phyloP scores from a whole-genome alignment of 2,888 invertebrate species.

The Drosophila barbarae region DNA sequence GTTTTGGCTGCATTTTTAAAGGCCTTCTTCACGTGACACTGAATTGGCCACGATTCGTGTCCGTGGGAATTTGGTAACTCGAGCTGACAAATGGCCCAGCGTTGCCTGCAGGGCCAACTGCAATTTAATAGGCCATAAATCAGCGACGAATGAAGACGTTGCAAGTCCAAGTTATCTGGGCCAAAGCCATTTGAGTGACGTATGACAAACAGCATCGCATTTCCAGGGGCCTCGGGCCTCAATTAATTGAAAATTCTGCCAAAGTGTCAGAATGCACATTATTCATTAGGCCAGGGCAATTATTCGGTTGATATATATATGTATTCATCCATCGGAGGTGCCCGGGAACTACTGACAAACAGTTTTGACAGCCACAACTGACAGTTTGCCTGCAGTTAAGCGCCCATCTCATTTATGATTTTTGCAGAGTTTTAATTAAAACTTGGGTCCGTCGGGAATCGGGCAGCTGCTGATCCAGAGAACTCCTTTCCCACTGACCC shows the following conservation, averaged over 20 bases:
- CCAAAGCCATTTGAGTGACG: constrained; percentile 41
- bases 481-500: constrained; percentile 16
- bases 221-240: constrained; percentile 26
- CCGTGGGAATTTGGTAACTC: constrained; percentile 52
- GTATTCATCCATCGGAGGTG: constrained; percentile 35
- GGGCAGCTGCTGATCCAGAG: constrained; percentile 16
- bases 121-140: constrained; percentile 64
- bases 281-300: constrained; percentile 45
- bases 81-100: constrained; percentile 22
- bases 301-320: constrained; percentile 59
- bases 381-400: constrained; percentile 18
- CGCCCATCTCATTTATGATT: constrained; percentile 20
- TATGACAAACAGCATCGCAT: constrained; percentile 28
- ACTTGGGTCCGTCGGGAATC: constrained; percentile 3
- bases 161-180: constrained; percentile 24
- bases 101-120: constrained; percentile 38
- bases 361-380: constrained; percentile 20
- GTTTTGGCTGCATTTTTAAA: constrained; percentile 23
- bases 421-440: constrained; percentile 38
- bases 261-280: constrained; percentile 51
- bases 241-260: constrained; percentile 61
- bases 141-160: constrained; percentile 48
- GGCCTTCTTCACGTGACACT: constrained; percentile 55
- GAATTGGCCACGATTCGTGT: constrained; percentile 51
- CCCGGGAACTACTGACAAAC: constrained; percentile 39